A percentile compares a stretch with the other conserved stretches of the same genome.
Evolutionary conservation across 2,797 vertebrate genomes (phyloP).

Genomic region (Falco cherrug): DNA sequence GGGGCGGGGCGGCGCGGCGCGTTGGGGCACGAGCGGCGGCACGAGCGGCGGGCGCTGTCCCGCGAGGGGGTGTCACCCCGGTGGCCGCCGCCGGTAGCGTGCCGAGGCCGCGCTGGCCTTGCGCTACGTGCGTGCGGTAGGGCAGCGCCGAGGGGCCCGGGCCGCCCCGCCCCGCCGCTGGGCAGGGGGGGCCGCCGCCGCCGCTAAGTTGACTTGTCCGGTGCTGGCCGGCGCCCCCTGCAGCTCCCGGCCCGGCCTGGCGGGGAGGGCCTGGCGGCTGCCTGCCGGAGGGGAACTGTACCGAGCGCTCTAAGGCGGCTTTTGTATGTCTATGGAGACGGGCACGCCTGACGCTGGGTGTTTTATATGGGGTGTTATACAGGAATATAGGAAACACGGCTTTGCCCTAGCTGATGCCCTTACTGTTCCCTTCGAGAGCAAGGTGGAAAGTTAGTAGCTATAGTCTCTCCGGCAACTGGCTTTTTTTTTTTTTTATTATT

Average conservation of each 20-base stretch:
- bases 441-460: background rate
- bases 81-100: background rate
- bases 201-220: background rate
- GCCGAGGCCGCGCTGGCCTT: background rate
- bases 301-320: background rate
- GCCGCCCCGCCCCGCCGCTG: background rate
- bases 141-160: background rate
- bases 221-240: too few relatives aligned
- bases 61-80: too few relatives aligned
- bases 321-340: background rate
- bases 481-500: too few relatives aligned
- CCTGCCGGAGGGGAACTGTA: background rate
- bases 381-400: background rate
- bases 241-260: too few relatives aligned
- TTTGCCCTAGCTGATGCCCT: background rate
- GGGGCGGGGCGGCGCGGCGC: too few relatives aligned
- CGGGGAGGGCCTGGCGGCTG: rapidly evolving
- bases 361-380: too few relatives aligned
- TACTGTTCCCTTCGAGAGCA: background rate
- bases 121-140: background rate
- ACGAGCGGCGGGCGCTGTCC: background rate
- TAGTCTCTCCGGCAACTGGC: rapidly evolving
- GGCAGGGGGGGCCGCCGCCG: too few relatives aligned
- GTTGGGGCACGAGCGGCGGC: background rate
- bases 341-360: too few relatives aligned